Percentiles rank a stretch among this genome's conserved stretches.
Conservation (phyloP, 2,797 vertebrate species). For the Ptychobarbus kaznakovi region DNA sequence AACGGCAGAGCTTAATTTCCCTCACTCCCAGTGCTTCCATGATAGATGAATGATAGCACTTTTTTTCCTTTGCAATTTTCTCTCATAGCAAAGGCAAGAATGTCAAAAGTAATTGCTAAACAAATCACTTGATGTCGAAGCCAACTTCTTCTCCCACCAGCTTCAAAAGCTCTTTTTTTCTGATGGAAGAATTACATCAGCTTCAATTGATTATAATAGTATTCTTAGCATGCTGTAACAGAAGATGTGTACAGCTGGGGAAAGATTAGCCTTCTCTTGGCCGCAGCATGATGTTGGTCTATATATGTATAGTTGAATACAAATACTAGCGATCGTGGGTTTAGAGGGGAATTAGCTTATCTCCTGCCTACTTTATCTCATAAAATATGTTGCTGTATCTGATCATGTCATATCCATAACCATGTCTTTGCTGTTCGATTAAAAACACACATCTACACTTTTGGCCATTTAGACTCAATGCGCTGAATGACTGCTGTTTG, state of each 20-base stretch:
- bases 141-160: constrained; percentile 66
- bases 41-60: constrained; percentile 70
- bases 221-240: constrained; percentile 28
- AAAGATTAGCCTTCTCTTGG: constrained; percentile 11
- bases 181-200: constrained; percentile 44
- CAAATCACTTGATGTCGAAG: constrained; percentile 67
- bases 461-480: background rate
- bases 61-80: constrained; percentile 69
- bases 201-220: constrained; percentile 41
- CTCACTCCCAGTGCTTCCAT: constrained; percentile 69
- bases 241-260: constrained; percentile 3
- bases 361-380: background rate
- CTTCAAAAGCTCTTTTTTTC: constrained; percentile 55
- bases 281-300: background rate
- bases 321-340: background rate
- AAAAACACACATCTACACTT: background rate
- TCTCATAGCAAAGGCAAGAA: constrained; percentile 62
- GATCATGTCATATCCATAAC: background rate
- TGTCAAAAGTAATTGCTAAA: constrained; percentile 68
- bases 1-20: constrained; percentile 50
- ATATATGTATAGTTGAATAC: background rate
- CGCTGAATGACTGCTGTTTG: background rate
- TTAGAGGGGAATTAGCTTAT: background rate
- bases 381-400: background rate
- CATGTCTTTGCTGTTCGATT: background rate